phyloP scores from a whole-genome alignment of 2,888 invertebrate species.

The Macrosiphum euphorbiae region DNA sequence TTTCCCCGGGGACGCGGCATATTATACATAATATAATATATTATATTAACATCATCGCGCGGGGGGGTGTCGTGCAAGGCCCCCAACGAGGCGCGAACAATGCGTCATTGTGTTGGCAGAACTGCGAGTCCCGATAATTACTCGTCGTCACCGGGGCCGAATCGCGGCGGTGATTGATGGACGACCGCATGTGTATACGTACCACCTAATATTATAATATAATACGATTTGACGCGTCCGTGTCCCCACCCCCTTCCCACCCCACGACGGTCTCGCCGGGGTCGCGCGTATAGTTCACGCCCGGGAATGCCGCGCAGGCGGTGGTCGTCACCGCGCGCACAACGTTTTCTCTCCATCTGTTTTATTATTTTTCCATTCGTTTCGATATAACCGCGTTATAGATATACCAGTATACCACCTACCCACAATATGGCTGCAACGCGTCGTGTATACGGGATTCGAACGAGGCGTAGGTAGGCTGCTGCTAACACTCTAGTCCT shows the following conservation, averaged over 20 bases:
- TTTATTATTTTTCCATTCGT: not conserved
- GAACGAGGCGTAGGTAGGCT: not conserved
- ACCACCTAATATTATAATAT: not conserved
- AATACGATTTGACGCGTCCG: not conserved
- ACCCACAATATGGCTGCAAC: not conserved
- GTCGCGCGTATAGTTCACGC: conserved; percentile 55
- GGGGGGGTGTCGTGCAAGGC: conserved; percentile 41
- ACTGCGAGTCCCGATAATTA: conserved; percentile 63
- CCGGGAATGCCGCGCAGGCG: conserved; percentile 50
- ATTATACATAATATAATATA: not conserved
- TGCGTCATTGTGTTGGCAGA: conserved; percentile 64
- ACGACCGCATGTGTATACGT: not conserved
- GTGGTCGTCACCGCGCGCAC: conserved; percentile 17
- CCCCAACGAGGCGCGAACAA: conserved; percentile 64
- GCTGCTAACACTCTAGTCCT: not conserved
- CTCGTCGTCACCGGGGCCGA: conserved; percentile 51
- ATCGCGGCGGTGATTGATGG: conserved; percentile 55
- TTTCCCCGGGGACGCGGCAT: not conserved
- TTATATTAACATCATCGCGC: not conserved
- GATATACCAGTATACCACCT: not conserved
- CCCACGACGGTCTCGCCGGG: conserved; percentile 46
- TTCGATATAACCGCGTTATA: not conserved
- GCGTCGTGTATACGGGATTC: not conserved
- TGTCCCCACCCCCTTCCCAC: not conserved
- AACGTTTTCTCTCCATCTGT: not conserved